Percentiles rank a stretch among this genome's conserved stretches.
phyloP scores from a whole-genome alignment of 2,113 vertebrate species.

The Ginglymostoma cirratum region DNA sequence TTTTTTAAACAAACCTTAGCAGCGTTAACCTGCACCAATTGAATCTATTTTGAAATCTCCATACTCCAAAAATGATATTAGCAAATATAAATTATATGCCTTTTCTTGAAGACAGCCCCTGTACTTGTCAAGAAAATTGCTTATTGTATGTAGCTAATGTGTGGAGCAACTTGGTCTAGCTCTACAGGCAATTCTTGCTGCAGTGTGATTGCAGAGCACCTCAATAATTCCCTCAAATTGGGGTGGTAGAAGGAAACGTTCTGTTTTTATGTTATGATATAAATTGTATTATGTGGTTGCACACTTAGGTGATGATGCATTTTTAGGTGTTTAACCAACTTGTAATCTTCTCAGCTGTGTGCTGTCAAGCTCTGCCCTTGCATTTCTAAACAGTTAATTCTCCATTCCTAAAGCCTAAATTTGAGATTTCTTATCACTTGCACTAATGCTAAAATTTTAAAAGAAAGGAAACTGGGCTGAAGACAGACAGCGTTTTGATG shows the following conservation, averaged over 20 bases:
- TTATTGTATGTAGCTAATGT: neutral
- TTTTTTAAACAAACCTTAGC: too few species aligned
- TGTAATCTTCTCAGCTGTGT: neutral
- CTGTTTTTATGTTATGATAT: neutral
- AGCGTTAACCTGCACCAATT: too few species aligned
- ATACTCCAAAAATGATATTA: too few species aligned
- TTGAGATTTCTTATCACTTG: neutral
- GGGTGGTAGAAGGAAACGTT: neutral
- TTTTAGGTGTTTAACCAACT: neutral
- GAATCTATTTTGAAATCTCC: too few species aligned
- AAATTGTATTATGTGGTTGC: neutral
- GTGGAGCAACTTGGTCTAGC: neutral
- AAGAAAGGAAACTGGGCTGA: too few species aligned
- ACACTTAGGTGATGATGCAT: neutral
- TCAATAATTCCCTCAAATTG: neutral
- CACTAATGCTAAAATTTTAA: neutral
- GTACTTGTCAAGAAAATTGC: too few species aligned
- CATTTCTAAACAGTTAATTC: neutral
- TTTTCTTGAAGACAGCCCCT: too few species aligned
- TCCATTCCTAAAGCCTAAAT: neutral
- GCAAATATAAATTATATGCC: too few species aligned
- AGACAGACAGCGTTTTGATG: too few species aligned
- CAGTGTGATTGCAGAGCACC: neutral
- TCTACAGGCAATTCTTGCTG: neutral
- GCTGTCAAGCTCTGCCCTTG: neutral